Evolutionary conservation across 1,140 invertebrate genomes (phyloP).

Genomic region (Zaprionus capensis): DNA sequence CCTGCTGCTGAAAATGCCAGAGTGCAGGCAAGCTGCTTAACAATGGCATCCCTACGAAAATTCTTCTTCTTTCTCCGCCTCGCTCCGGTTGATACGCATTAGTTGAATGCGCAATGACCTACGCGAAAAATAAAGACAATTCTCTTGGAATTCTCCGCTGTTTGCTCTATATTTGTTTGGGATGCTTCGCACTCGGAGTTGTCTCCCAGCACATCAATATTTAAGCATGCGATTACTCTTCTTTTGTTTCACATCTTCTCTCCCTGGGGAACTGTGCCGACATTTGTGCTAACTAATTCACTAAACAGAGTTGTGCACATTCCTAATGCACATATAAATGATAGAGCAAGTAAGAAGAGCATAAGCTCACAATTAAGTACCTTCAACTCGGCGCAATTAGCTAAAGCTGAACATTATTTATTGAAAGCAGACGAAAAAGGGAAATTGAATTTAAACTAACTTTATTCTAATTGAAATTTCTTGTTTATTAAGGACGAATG

Average conservation of each 20-base stretch:
- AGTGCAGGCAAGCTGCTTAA: slow-evolving; percentile 36
- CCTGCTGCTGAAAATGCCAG: slow-evolving; percentile 39
- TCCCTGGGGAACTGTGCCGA: slow-evolving; percentile 7
- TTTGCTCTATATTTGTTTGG: slow-evolving; percentile 23
- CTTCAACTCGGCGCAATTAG: slow-evolving; percentile 10
- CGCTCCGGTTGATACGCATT: slow-evolving; percentile 32
- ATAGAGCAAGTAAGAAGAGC: neutral
- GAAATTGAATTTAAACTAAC: neutral
- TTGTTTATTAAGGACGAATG: neutral
- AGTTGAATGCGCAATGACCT: slow-evolving; percentile 46
- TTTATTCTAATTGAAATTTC: neutral
- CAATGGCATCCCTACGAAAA: slow-evolving; percentile 14
- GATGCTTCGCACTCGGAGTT: slow-evolving; percentile 3
- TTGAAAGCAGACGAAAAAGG: neutral
- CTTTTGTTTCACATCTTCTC: slow-evolving; percentile 10
- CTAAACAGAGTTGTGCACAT: slow-evolving; percentile 33
- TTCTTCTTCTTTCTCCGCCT: slow-evolving; percentile 4
- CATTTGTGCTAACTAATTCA: slow-evolving; percentile 34
- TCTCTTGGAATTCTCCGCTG: slow-evolving; percentile 21
- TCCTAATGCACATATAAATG: slow-evolving; percentile 10
- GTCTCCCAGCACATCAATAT: slow-evolving; percentile 44
- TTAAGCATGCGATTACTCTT: slow-evolving; percentile 40
- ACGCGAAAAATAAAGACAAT: slow-evolving; percentile 37
- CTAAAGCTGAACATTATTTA: slow-evolving; percentile 5
- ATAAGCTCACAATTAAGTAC: slow-evolving; percentile 4